These are phyloP conservation scores for Nephrotoma flavescens DNA, from an alignment of 2,888 invertebrate species.

Conservation along the genomic window DNA sequence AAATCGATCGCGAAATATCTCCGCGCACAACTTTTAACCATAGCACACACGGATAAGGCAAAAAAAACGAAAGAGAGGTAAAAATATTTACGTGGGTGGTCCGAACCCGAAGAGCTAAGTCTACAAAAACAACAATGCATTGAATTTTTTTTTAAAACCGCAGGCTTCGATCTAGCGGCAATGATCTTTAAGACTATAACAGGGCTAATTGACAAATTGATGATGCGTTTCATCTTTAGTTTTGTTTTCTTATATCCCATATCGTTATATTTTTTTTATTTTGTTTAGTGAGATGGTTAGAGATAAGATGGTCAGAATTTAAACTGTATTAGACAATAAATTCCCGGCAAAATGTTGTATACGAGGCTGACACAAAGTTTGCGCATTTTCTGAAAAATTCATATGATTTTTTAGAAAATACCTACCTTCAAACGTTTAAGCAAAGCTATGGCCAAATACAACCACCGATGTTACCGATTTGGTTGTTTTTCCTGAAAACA, in stretches of 20 bases:
- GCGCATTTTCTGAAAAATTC: too few relatives aligned
- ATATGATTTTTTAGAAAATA: too few relatives aligned
- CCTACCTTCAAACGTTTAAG: too few relatives aligned
- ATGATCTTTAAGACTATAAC: background rate
- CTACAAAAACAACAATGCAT: background rate
- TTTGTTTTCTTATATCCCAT: background rate
- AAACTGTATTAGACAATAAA: too few relatives aligned
- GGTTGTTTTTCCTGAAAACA: too few relatives aligned
- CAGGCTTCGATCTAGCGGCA: background rate
- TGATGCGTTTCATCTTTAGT: background rate
- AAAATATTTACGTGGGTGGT: background rate
- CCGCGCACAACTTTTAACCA: background rate
- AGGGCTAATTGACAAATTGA: background rate
- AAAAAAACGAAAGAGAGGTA: background rate
- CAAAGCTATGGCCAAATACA: too few relatives aligned
- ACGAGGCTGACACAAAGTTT: too few relatives aligned
- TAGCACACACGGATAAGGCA: background rate
- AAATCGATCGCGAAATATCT: background rate
- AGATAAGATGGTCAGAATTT: background rate
- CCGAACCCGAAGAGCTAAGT: background rate
- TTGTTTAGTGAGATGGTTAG: background rate
- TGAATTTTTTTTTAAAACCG: background rate
- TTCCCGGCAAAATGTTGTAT: too few relatives aligned
- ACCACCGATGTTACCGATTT: too few relatives aligned
- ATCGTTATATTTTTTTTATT: background rate